Conservation (phyloP, 2,797 vertebrate genomes). For the Trematomus bernacchii region DNA sequence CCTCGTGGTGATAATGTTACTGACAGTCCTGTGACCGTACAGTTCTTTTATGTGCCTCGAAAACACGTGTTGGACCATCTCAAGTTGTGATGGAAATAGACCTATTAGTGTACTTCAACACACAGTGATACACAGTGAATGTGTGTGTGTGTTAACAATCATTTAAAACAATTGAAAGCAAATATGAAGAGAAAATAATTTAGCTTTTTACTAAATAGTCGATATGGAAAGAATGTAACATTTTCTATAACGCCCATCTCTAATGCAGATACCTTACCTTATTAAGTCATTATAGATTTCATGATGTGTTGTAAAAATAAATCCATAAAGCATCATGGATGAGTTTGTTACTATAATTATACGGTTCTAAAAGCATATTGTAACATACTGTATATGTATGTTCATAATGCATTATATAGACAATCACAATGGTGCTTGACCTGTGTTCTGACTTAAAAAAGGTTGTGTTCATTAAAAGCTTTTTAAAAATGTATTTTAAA, state of each 20-base stretch:
- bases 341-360: too few species aligned
- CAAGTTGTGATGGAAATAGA: conserved; percentile 64
- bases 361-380: too few species aligned
- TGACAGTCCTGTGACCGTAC: conserved; percentile 53
- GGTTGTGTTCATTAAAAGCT: background rate
- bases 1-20: conserved; percentile 73
- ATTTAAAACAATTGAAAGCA: background rate
- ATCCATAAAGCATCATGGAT: too few species aligned
- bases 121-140: background rate
- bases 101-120: conserved; percentile 17
- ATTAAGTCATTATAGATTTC: too few species aligned
- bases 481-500: background rate
- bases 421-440: background rate
- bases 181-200: background rate
- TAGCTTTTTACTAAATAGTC: background rate
- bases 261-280: too few species aligned
- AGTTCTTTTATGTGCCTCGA: conserved; percentile 53
- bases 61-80: conserved; percentile 46
- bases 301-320: too few species aligned
- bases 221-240: background rate
- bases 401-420: too few species aligned
- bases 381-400: too few species aligned
- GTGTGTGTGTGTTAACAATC: background rate
- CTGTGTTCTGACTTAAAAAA: background rate
- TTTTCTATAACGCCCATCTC: too few species aligned